These are phyloP conservation scores for Crossocerus cetratus DNA, from an alignment of 2,888 invertebrate genomes.

Conservation along the genomic window DNA sequence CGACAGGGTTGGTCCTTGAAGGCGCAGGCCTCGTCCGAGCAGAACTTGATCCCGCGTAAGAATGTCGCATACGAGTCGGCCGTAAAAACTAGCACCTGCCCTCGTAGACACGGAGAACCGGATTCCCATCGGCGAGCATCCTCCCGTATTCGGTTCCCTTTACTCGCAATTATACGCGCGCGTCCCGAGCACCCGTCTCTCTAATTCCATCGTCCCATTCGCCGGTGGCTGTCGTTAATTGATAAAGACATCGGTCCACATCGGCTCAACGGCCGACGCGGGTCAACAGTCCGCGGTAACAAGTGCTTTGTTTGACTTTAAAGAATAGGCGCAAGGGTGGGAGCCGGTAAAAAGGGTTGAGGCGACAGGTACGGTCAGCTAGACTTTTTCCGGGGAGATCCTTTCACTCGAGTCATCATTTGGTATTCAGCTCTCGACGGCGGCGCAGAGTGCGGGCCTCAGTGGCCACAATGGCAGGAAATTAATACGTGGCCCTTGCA, in stretches of 20 bases:
- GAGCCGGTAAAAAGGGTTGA: too few relatives aligned
- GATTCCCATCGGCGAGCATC: conserved; percentile 39
- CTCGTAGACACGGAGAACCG: conserved; percentile 42
- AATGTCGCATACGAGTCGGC: conserved; percentile 32
- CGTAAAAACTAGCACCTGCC: conserved; percentile 54
- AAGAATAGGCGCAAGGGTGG: too few relatives aligned
- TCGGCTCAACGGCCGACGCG: too few relatives aligned
- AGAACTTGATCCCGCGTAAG: conserved; percentile 39
- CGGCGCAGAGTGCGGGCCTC: conserved; percentile 9
- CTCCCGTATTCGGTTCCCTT: conserved; percentile 37
- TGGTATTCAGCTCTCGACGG: conserved; percentile 19
- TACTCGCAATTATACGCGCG: conserved; percentile 34
- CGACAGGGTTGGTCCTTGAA: too few relatives aligned
- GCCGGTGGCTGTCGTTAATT: too few relatives aligned
- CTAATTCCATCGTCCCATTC: background rate
- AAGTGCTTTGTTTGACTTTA: too few relatives aligned
- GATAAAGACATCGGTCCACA: too few relatives aligned
- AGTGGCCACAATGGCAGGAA: conserved; percentile 30
- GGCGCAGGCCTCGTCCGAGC: too few relatives aligned
- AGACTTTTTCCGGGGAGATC: too few relatives aligned
- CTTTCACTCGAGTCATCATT: too few relatives aligned
- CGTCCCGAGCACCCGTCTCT: background rate
- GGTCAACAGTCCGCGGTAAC: too few relatives aligned
- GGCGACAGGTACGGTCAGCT: too few relatives aligned
- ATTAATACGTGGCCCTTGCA: conserved; percentile 27